A percentile compares a stretch with the other conserved stretches of the same genome.
Conservation (phyloP, 2,797 vertebrate genomes). For the Pitangus sulphuratus region DNA sequence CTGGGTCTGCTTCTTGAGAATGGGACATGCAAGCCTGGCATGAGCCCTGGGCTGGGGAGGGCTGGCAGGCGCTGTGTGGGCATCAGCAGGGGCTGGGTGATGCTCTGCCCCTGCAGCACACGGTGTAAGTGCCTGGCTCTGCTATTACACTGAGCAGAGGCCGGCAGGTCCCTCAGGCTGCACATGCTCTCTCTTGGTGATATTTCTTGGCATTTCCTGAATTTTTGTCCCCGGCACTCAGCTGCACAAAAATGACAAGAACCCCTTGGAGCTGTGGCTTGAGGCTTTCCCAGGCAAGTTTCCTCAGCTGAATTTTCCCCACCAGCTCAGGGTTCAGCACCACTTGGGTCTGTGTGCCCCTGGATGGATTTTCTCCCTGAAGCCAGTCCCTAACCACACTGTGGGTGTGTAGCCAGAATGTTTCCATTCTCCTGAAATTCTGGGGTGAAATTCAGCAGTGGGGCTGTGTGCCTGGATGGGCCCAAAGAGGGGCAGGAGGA, state of each 20-base stretch:
- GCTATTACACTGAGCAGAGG: accelerated
- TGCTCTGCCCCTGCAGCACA: background rate
- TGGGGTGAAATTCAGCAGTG: background rate
- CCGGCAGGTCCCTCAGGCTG: background rate
- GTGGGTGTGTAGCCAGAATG: accelerated
- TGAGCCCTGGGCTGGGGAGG: background rate
- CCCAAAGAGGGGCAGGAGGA: background rate
- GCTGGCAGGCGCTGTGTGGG: background rate
- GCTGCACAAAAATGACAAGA: background rate
- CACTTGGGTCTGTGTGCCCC: background rate
- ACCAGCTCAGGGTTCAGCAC: background rate
- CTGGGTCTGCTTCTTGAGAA: background rate
- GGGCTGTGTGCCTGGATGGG: background rate
- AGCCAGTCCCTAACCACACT: background rate
- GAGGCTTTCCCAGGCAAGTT: background rate
- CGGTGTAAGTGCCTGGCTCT: background rate
- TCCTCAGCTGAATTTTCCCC: background rate
- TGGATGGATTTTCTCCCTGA: background rate
- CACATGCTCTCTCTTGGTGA: background rate
- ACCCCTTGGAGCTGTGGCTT: background rate
- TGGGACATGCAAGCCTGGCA: background rate
- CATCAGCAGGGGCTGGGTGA: background rate
- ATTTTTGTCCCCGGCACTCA: background rate
- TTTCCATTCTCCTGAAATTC: background rate
- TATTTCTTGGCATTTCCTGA: background rate